Evolutionary conservation across 2,113 vertebrate genomes (phyloP), one percentile per base, ranked within the genome.

Genomic region (Microcebus jonahi): DNA sequence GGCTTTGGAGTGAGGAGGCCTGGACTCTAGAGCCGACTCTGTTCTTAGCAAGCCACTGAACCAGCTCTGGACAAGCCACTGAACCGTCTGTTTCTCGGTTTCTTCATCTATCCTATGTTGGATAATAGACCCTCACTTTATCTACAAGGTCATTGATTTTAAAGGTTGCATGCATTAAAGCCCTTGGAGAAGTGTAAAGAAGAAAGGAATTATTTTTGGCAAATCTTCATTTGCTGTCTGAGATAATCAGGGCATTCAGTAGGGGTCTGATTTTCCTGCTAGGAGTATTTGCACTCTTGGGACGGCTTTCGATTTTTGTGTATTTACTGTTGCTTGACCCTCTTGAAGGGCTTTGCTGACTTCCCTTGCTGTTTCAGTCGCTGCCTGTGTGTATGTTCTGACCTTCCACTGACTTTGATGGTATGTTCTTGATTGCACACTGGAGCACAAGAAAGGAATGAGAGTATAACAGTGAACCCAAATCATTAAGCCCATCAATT

Each of bases 281-380:
- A 42, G 39, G 63, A 65, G 12, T 87, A 45, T 92, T 95, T 94
- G 63, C 21, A 76, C 13, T 85, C 25, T 85, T 89, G 17, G 53
- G 63, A 83, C 84, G 42, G 29, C 53, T 96, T 94, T 87, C 21
- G 63, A 63, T 95, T 77, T 95, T 65, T 89, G 68, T 95, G n/a
- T 90, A 42, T 90, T 88, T 65, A 29, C 29, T 96, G 11, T 45
- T 92, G 71, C n/a, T 70, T 75, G 42, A 42, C 8, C 34, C 13
- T 50, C 57, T 96, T 93, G 21, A 84, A 31, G 61, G 71, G n/a
- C 39, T 53, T 91, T 71, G 11, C 29, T 61, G 65, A 61, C 21
- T 67, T 82, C 12, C 67, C 31, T 36, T 87, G 34, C 55, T 81
- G 21, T 59, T 6, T 80, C 70, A 53, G n/a, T 71, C n/a, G 48